Conservation (phyloP, 1,140 invertebrate species). For the Dreissena rostriformis region DNA sequence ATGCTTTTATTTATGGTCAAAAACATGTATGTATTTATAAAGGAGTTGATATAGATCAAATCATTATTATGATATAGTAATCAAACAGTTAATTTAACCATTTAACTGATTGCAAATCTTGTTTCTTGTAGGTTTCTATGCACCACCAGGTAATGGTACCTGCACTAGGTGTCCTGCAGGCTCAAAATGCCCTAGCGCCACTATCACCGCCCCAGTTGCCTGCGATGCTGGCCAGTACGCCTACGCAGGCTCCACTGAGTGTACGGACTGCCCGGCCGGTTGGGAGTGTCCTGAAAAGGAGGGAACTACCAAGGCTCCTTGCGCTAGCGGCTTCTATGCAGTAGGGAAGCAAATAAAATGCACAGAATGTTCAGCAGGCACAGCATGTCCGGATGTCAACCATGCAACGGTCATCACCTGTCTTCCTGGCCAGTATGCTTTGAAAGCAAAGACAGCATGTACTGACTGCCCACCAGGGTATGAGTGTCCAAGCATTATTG, state of each 20-base stretch:
- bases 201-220: conserved; percentile 20
- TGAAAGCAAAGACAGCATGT: conserved; percentile 67
- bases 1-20: too few species aligned
- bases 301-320: conserved; percentile 68
- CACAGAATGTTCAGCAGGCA: conserved; percentile 73
- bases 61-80: too few species aligned
- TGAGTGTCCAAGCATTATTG: conserved; percentile 68
- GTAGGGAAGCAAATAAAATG: conserved; percentile 62
- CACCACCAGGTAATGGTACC: conserved; percentile 63
- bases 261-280: conserved; percentile 70
- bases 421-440: conserved; percentile 67
- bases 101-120: neutral
- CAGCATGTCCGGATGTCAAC: conserved; percentile 71
- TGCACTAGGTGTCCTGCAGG: conserved; percentile 72
- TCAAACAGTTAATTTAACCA: too few species aligned
- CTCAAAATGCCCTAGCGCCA: too few species aligned
- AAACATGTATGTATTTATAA: too few species aligned
- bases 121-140: conserved; percentile 73
- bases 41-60: too few species aligned
- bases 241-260: conserved; percentile 54
- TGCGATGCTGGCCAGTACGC: conserved; percentile 68
- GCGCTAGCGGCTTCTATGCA: conserved; percentile 68
- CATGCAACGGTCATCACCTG: conserved; percentile 64
- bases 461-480: conserved; percentile 76
- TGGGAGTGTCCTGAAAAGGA: conserved; percentile 69